Base-by-base conservation (phyloP, 2,888 invertebrate species). In the Andrena dorsata region DNA sequence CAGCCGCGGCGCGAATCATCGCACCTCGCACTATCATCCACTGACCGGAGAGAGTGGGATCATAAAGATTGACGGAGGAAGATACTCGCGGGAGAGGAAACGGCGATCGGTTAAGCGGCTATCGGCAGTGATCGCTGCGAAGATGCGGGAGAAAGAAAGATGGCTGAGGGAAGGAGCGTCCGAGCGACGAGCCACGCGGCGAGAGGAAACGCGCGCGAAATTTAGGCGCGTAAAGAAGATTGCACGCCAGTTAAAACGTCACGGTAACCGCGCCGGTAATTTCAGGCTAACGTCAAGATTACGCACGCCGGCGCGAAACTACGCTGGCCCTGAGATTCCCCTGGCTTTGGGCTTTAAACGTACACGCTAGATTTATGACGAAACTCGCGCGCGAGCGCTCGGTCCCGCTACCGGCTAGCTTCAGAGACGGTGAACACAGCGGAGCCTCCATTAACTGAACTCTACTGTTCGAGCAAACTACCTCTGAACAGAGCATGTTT, bases 251-350 rank as follows among this genome's bases (percentile, higher is more conserved):
- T 58, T 81, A 73, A 72, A 81, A 72, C 81, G 63, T 71, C 72
- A 49, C 10, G 53, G 68, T 69, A 80, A 79, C 80, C 64, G 80
- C 70, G 80, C 26, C 20, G 58, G 64, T 76, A 81, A 83, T 82
- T 83, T 51, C 63, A 51, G 65, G 65, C 47, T 30, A 69, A 72
- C 83, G 76, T 71, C 70, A 63, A 83, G 77, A 82, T 82, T 82
- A 71, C 74, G 61, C 30, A 68, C 60, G 63, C 35, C 70, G 73
- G 53, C 28, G 76, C 61, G 76, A 80, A 84, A 80, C 76, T 80
- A 73, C 13, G 32, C 64, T 71, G 65, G 47, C 16, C 10, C 20
- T 41, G 69, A n/a, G 69, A 61, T 68, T 70, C 64, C 56, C 32
- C 8, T 35, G 41, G 74, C 47, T 49, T 71, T 60, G 58, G 51